phyloP scores from a whole-genome alignment of 2,797 vertebrate species.

The Mormyrops attenuatus region DNA sequence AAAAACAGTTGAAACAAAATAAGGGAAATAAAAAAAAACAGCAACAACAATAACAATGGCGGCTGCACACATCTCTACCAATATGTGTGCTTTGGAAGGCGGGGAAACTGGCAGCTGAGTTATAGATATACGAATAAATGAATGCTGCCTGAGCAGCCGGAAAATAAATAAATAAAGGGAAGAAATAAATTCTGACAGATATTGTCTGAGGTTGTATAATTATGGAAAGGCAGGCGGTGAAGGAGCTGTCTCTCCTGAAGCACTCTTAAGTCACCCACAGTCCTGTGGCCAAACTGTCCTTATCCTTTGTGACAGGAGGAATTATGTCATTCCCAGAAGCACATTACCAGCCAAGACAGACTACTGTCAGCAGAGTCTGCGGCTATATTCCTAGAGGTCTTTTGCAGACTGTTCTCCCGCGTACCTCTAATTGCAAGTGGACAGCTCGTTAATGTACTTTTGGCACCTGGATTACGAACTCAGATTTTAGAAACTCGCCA shows the following conservation, averaged over 20 bases:
- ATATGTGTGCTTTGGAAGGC: not conserved
- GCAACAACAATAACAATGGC: not conserved
- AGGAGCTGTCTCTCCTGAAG: not conserved
- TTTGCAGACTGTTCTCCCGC: not conserved
- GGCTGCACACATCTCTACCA: not conserved
- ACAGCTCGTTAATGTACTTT: not conserved
- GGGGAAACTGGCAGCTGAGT: not conserved
- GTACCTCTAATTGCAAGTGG: not conserved
- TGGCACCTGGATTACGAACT: not conserved
- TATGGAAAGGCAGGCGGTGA: not conserved
- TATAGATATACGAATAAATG: not conserved
- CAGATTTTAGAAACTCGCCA: not conserved
- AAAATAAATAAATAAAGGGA: not conserved
- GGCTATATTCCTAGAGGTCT: not conserved
- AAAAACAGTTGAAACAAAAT: not conserved
- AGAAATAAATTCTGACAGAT: not conserved
- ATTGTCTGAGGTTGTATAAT: not conserved
- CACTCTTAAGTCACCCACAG: not conserved
- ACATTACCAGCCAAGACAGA: not conserved
- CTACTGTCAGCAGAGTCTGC: not conserved
- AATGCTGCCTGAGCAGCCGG: not conserved
- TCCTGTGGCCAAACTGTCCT: conserved; percentile 10
- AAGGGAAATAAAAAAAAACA: not conserved
- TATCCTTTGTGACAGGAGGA: not conserved
- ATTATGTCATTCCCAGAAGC: not conserved